Percentiles rank a stretch among this genome's conserved stretches.
phyloP scores from a whole-genome alignment of 2,797 vertebrate genomes.

The Manis javanica region DNA sequence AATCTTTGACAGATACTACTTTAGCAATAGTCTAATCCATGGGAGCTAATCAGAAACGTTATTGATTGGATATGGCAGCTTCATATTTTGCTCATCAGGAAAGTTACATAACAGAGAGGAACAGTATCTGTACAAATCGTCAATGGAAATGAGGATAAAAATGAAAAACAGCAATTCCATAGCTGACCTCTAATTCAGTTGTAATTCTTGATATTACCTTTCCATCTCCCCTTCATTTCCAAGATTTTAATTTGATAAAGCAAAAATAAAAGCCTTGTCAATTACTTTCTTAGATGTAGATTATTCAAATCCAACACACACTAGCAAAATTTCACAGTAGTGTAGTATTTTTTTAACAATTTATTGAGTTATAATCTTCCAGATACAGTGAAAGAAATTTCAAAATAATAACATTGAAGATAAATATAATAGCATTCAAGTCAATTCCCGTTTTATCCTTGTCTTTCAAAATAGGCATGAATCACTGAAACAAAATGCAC shows the following conservation, averaged over 20 bases:
- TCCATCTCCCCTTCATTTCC: not conserved
- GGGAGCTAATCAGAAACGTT: conserved; percentile 51
- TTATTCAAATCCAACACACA: not conserved
- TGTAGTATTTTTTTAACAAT: not conserved
- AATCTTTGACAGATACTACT: conserved; percentile 45
- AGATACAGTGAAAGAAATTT: not conserved
- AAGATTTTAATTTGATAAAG: not conserved
- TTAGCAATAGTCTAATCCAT: conserved; percentile 42
- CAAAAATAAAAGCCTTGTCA: not conserved
- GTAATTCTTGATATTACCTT: not conserved
- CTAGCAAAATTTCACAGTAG: not conserved
- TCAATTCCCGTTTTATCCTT: not conserved
- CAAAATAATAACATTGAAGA: not conserved
- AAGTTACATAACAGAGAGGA: not conserved
- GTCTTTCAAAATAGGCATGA: not conserved
- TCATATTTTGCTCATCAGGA: conserved; percentile 52
- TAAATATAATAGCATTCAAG: not conserved
- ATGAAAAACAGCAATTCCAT: conserved; percentile 1
- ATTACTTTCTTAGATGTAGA: not conserved
- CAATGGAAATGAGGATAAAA: not conserved
- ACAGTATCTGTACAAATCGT: not conserved
- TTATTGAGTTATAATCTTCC: not conserved
- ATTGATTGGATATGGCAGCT: conserved; percentile 51
- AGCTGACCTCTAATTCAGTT: conserved; percentile 8
- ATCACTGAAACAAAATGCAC: not conserved